Conservation (phyloP, 2,888 invertebrate species). For the Ectemnius continuus region DNA sequence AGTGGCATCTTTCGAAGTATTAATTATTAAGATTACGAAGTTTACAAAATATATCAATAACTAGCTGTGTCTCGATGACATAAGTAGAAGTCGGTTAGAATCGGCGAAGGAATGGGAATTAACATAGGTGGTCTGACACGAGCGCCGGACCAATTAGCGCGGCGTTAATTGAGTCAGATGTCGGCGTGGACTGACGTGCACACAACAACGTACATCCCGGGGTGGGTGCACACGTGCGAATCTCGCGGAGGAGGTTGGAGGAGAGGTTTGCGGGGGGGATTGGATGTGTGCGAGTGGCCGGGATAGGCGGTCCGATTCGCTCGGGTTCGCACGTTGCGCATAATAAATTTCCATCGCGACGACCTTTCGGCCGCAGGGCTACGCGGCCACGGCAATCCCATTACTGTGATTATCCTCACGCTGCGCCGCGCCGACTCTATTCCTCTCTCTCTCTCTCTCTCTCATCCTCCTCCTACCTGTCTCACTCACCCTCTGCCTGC, state of each 20-base stretch:
- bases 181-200: conserved; percentile 47
- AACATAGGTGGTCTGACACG: conserved; percentile 42
- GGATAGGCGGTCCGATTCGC: too few species aligned
- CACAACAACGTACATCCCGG: neutral
- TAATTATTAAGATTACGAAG: too few species aligned
- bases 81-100: conserved; percentile 33
- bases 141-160: conserved; percentile 58
- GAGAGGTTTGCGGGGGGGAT: neutral
- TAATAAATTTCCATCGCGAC: conserved; percentile 61
- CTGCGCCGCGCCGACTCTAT: neutral
- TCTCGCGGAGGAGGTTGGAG: conserved; percentile 14
- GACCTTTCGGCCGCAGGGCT: conserved; percentile 55
- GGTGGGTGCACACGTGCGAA: too few species aligned
- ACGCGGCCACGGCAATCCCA: conserved; percentile 53
- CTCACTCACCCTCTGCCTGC: too few species aligned
- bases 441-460: too few species aligned
- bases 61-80: neutral
- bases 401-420: conserved; percentile 56
- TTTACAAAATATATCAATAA: too few species aligned
- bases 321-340: conserved; percentile 39
- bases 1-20: too few species aligned
- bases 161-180: conserved; percentile 61
- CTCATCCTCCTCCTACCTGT: too few species aligned
- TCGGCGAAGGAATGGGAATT: conserved; percentile 53
- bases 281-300: conserved; percentile 9